Percentiles rank a stretch among this genome's conserved stretches.
Conservation (phyloP, 30 jellyfish, hydroid and myxozoan genomes). For the Hydractinia symbiolongicarpus region DNA sequence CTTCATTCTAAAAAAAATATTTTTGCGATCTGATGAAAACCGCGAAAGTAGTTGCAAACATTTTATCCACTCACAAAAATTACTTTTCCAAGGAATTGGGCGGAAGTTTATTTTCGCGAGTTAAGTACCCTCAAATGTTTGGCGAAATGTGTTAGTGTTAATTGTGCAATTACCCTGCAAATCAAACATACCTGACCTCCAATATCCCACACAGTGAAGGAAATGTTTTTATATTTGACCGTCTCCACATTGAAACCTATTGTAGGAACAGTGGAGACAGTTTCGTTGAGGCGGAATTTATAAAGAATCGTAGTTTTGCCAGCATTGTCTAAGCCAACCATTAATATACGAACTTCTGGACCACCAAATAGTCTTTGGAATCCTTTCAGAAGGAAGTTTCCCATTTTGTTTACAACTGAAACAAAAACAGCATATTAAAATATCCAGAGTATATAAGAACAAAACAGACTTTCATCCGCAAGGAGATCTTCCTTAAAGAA, state of each 20-base stretch:
- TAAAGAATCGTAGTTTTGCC: conserved; percentile 91
- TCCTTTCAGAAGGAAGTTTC: conserved; percentile 61
- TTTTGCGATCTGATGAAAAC: too few species aligned
- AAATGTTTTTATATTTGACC: conserved; percentile 71
- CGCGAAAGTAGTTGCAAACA: too few species aligned
- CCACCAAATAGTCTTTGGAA: conserved; percentile 77
- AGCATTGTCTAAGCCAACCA: conserved; percentile 99
- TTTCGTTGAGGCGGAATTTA: conserved; percentile 83
- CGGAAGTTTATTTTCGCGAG: too few species aligned
- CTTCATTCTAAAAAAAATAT: too few species aligned
- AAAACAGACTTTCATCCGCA: too few species aligned
- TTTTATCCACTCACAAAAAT: too few species aligned
- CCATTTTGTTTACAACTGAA: conserved; percentile 33
- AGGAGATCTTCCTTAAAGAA: too few species aligned
- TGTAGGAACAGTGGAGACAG: conserved; percentile 92
- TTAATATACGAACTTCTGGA: conserved; percentile 92
- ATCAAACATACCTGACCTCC: conserved; percentile 69
- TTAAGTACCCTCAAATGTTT: too few species aligned
- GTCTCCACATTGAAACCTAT: conserved; percentile 95
- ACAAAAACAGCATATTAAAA: not conserved
- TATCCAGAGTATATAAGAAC: too few species aligned
- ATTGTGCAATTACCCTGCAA: too few species aligned
- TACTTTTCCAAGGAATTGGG: too few species aligned
- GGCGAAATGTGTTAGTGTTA: too few species aligned
- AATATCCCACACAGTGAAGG: conserved; percentile 97